phyloP scores from a whole-genome alignment of 2,888 invertebrate genomes.

The Reticulitermes lucifugus region DNA sequence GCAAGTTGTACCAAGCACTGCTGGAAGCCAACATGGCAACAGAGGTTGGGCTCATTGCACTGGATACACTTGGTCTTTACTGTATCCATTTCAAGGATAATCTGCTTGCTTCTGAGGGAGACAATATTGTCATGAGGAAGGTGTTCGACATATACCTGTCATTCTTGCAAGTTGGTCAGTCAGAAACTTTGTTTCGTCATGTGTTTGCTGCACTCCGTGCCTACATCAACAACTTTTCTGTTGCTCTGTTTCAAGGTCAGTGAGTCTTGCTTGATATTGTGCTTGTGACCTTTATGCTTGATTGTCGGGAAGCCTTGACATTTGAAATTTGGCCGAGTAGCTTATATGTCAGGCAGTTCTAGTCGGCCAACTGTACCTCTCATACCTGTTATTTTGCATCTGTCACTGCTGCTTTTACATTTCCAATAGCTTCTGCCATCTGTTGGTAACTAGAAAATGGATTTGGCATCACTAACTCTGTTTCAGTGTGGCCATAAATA shows the following conservation, averaged over 20 bases:
- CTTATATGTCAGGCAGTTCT: no score
- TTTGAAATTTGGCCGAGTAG: no score
- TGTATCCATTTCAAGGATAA: slow-evolving; percentile 78
- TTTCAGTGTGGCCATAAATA: no score
- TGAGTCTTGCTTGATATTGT: no score
- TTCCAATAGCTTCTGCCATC: no score
- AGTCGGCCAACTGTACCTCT: no score
- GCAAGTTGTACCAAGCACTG: slow-evolving; percentile 72
- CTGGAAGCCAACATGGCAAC: slow-evolving; percentile 87
- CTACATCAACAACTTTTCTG: slow-evolving; percentile 91
- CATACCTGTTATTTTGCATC: no score
- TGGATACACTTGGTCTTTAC: slow-evolving; percentile 89
- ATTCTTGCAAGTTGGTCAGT: slow-evolving; percentile 90
- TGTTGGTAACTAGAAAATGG: no score
- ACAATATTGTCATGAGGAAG: slow-evolving; percentile 82
- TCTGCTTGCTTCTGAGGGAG: slow-evolving; percentile 71
- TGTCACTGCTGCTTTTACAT: no score
- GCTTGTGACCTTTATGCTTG: no score
- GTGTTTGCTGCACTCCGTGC: slow-evolving; percentile 92
- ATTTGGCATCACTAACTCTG: no score
- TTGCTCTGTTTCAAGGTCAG: slow-evolving; percentile 83
- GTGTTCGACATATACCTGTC: slow-evolving; percentile 88
- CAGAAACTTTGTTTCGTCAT: slow-evolving; percentile 90
- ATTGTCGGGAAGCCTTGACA: no score
- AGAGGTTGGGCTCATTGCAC: slow-evolving; percentile 87